phyloP scores from a whole-genome alignment of 1,140 invertebrate species.

The Lucilia cuprina region DNA sequence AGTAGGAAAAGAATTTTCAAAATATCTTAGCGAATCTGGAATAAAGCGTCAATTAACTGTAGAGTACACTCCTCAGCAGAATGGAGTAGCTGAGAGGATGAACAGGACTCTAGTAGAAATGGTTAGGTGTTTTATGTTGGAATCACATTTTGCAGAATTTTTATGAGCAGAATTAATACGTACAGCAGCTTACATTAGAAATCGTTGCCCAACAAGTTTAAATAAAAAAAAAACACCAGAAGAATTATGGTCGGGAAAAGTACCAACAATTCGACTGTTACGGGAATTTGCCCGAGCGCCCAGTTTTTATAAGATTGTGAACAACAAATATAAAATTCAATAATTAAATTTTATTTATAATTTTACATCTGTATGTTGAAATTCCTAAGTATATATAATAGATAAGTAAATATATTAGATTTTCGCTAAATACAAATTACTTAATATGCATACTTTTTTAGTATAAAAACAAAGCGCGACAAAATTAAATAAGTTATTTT shows the following conservation, averaged over 20 bases:
- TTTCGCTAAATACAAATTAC: not conserved
- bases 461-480: not conserved
- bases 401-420: not conserved
- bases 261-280: no score
- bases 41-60: constrained; percentile 43
- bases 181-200: constrained; percentile 30
- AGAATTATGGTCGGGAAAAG: no score
- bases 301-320: not conserved
- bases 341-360: not conserved
- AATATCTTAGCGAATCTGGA: constrained; percentile 35
- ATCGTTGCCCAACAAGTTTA: constrained; percentile 37
- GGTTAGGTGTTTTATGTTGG: constrained; percentile 45
- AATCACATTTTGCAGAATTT: constrained; percentile 56
- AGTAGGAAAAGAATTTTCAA: constrained; percentile 43
- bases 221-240: constrained; percentile 23
- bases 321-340: not conserved
- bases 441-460: not conserved
- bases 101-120: constrained; percentile 47
- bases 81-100: constrained; percentile 49
- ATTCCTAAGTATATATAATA: not conserved
- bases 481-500: not conserved
- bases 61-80: constrained; percentile 56
- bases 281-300: not conserved
- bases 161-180: constrained; percentile 42
- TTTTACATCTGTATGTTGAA: not conserved